A percentile compares a stretch with the other conserved stretches of the same genome.
Evolutionary conservation across 2,888 invertebrate species (phyloP).

Genomic region (Oxyteleia sp.): DNA sequence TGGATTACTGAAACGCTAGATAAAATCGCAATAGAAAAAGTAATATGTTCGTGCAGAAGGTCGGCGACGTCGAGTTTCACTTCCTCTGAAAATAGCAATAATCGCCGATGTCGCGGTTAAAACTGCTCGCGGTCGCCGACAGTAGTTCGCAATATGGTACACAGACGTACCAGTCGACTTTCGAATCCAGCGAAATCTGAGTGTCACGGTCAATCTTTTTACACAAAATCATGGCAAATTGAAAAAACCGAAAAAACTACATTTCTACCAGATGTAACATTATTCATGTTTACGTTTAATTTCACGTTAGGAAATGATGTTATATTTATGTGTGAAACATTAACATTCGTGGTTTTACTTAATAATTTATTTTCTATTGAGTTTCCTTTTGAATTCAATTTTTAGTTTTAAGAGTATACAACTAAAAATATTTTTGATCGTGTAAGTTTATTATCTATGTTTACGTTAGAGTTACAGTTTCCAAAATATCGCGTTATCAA

Average conservation of each 20-base stretch:
- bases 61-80: conserved; percentile 79
- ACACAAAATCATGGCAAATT: conserved; percentile 15
- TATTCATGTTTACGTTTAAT: too few species aligned
- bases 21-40: conserved; percentile 50
- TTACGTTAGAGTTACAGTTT: too few species aligned
- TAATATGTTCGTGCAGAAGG: conserved; percentile 61
- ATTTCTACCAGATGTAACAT: neutral
- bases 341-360: too few species aligned
- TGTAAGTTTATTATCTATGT: too few species aligned
- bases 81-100: conserved; percentile 79
- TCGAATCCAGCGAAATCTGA: conserved; percentile 82
- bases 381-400: too few species aligned
- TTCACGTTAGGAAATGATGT: too few species aligned
- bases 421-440: too few species aligned
- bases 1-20: conserved; percentile 34
- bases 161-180: conserved; percentile 76
- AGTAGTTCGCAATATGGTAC: conserved; percentile 58
- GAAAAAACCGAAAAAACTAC: neutral
- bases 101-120: conserved; percentile 77
- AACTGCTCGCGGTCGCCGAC: conserved; percentile 62
- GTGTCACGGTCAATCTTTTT: conserved; percentile 79
- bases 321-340: too few species aligned
- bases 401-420: too few species aligned
- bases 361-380: too few species aligned
- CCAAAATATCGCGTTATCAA: too few species aligned